Base-by-base conservation (phyloP, 2,888 invertebrate species). In the Drosophila prostipennis region DNA sequence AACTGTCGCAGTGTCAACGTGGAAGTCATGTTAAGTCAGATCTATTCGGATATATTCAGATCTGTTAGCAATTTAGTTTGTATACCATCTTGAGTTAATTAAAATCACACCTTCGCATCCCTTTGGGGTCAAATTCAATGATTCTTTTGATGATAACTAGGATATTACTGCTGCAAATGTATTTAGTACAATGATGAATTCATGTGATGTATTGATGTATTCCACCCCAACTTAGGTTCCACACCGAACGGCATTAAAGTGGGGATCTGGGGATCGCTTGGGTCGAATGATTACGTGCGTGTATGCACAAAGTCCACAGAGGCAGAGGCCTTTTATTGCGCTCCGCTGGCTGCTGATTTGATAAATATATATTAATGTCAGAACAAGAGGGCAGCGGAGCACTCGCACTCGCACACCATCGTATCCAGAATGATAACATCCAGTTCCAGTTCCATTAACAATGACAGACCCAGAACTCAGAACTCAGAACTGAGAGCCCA, bases 241-340 rank as follows among this genome's bases (percentile, higher is more conserved):
- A 64, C 45, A 19, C n/a, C n/a, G n/a, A 10, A 19, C 19, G 37
- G 39, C 14, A 39, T 26, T 34, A n/a, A 14, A 57, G 19, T 48
- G 45, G 34, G 29, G 53, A 45, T 74, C 37, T 55, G 54, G 54
- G 70, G 69, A 70, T 70, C 23, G 72, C 23, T 34, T 32, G 45
- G 16, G 51, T 59, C 61, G 36, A 43, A 39, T 72, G 65, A 64
- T 60, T 78, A 83, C 78, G 80, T 78, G 80, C 79, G 67, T 72
- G 65, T 60, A 53, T 29, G 53, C 69, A 72, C 79, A 80, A 70
- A 84, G 80, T 84, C 77, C 79, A 68, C 56, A 55, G 42, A 42
- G 65, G 49, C 53, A 59, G 42, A 45, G 70, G 52, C 53, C 57
- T 60, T 72, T 72, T 55, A 45, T 55, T 64, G 63, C 65, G 61